These are phyloP conservation scores for Cheilosia scutellata DNA, from an alignment of 2,888 invertebrate species.

Conservation along the genomic window DNA sequence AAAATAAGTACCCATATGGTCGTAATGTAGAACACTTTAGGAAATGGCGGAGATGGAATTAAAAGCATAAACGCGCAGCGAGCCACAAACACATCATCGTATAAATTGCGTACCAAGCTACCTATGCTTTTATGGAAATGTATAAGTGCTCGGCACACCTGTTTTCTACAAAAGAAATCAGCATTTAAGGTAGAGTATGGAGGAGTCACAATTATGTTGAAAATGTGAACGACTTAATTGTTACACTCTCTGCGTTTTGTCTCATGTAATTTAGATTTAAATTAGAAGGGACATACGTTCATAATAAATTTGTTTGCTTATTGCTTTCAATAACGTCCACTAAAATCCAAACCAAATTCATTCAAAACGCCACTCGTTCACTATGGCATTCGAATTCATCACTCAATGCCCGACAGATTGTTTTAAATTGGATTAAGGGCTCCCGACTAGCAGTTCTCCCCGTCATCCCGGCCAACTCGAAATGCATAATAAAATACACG, in stretches of 20 bases:
- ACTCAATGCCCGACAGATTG: slow-evolving; percentile 69
- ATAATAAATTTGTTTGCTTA: not conserved
- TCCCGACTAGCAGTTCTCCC: slow-evolving; percentile 5
- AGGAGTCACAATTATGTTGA: not conserved
- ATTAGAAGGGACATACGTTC: not conserved
- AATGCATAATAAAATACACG: slow-evolving; percentile 63
- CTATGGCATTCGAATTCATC: slow-evolving; percentile 58
- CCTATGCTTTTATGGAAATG: slow-evolving; percentile 4
- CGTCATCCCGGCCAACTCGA: slow-evolving; percentile 41
- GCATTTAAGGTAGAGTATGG: not conserved
- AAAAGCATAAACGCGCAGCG: too few relatives aligned
- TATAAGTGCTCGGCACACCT: slow-evolving; percentile 24
- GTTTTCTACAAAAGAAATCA: slow-evolving; percentile 10
- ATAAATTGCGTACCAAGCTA: not conserved
- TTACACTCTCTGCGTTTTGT: not conserved
- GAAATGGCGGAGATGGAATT: too few relatives aligned
- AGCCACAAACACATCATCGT: too few relatives aligned
- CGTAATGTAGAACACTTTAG: too few relatives aligned
- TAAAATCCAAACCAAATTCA: not conserved
- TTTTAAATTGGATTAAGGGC: slow-evolving; percentile 71
- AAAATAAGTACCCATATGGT: too few relatives aligned
- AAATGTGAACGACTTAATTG: slow-evolving; percentile 1
- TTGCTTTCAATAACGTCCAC: not conserved
- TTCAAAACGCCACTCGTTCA: slow-evolving; percentile 5
- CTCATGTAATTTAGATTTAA: not conserved